These are phyloP conservation scores for Paralichthys olivaceus DNA, from an alignment of 2,113 vertebrate genomes.

Conservation along the genomic window DNA sequence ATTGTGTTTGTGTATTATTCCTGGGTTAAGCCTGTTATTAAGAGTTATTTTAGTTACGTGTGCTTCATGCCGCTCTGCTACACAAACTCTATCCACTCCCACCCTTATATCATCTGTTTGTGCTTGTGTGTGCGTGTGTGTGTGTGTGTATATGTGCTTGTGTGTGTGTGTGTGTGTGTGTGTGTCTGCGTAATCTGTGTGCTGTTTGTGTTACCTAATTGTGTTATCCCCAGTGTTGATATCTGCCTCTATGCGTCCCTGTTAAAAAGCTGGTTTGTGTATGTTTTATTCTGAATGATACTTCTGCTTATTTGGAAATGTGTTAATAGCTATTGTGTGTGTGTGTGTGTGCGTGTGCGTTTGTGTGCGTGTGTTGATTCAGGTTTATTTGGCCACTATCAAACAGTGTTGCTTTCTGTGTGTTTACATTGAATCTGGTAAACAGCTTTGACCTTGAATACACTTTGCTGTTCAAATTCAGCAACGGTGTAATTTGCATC, in stretches of 20 bases:
- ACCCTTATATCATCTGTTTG: conserved; percentile 9
- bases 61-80: background rate
- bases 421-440: conserved; percentile 53
- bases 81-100: background rate
- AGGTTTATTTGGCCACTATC: conserved; percentile 45
- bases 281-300: conserved; percentile 27
- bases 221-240: conserved; percentile 6
- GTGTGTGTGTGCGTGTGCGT: background rate
- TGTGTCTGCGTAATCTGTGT: background rate
- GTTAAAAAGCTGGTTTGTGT: conserved; percentile 10
- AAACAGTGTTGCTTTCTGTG: conserved; percentile 37
- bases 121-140: background rate
- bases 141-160: background rate
- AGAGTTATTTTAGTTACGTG: conserved; percentile 45
- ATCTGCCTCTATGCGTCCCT: background rate
- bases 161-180: background rate
- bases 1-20: conserved; percentile 43
- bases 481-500: conserved; percentile 46
- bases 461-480: conserved; percentile 71
- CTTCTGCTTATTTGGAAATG: conserved; percentile 16
- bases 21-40: conserved; percentile 15
- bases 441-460: conserved; percentile 78
- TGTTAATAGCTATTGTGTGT: conserved; percentile 15
- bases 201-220: background rate
- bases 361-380: conserved; percentile 24